phyloP scores from a whole-genome alignment of 2,113 vertebrate species.

The Myrmophylax atrothorax region DNA sequence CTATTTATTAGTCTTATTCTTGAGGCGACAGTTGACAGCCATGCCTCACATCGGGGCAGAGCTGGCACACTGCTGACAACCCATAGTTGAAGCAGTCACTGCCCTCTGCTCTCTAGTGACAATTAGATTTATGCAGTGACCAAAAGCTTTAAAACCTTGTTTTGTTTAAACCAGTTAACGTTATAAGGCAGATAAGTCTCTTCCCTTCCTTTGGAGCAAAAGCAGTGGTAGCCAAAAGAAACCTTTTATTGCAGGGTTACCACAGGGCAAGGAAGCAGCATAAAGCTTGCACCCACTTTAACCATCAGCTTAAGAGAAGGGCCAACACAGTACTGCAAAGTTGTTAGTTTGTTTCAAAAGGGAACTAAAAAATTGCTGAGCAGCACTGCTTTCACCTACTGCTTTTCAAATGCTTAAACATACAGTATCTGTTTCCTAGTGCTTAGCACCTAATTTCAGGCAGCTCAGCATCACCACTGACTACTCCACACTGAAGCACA shows the following conservation, averaged over 20 bases:
- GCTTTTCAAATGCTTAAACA: not conserved
- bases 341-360: not conserved
- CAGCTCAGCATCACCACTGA: accelerated
- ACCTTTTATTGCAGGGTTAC: not conserved
- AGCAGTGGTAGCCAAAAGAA: not conserved
- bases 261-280: not conserved
- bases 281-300: not conserved
- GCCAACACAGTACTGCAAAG: not conserved
- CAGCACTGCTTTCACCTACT: not conserved
- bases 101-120: not conserved
- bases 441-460: not conserved
- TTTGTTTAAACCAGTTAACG: not conserved
- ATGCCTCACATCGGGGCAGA: not conserved
- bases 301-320: accelerated
- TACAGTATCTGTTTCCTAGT: accelerated
- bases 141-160: not conserved
- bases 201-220: not conserved
- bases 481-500: accelerated
- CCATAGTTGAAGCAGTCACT: not conserved
- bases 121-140: accelerated
- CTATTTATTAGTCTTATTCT: not conserved
- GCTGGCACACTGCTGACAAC: not conserved
- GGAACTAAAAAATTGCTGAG: not conserved
- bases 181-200: not conserved
- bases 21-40: not conserved